Evolutionary conservation across 2,888 invertebrate species (phyloP).

Genomic region (Xanthorhoe spadicearia): DNA sequence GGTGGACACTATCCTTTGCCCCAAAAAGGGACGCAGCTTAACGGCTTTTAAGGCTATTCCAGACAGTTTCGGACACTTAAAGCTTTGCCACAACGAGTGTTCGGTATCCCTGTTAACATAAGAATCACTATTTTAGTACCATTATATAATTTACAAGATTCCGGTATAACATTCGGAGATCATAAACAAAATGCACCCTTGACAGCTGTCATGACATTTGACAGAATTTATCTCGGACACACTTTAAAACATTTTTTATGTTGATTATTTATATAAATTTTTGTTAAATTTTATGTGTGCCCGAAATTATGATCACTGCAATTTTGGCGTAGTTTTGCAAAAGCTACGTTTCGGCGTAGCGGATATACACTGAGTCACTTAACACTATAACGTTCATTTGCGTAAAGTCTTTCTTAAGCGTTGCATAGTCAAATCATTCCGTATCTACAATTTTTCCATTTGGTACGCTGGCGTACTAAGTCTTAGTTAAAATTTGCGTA

Average conservation of each 20-base stretch:
- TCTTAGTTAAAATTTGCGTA: slow-evolving; percentile 6
- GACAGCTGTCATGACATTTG: background rate
- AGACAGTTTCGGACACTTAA: slow-evolving; percentile 44
- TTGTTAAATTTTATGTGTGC: slow-evolving; percentile 18
- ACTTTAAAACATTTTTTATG: background rate
- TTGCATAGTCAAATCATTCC: slow-evolving; percentile 28
- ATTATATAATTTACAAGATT: slow-evolving; percentile 43
- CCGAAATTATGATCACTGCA: slow-evolving; percentile 13
- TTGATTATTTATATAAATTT: background rate
- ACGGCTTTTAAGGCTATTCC: slow-evolving; percentile 28
- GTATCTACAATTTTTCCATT: slow-evolving; percentile 19
- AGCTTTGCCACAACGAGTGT: slow-evolving; percentile 59
- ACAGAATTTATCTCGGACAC: background rate
- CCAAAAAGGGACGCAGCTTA: slow-evolving; percentile 17
- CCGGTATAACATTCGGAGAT: slow-evolving; percentile 32
- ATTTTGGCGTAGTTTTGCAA: slow-evolving; percentile 22
- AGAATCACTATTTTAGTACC: slow-evolving; percentile 51
- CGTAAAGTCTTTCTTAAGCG: slow-evolving; percentile 26
- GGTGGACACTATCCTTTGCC: background rate
- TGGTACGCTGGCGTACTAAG: slow-evolving; percentile 4
- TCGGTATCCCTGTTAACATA: slow-evolving; percentile 57
- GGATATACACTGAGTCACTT: slow-evolving; percentile 21
- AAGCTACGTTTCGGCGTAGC: slow-evolving; percentile 30
- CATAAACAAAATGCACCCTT: slow-evolving; percentile 36
- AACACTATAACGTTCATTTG: slow-evolving; percentile 22